Evolutionary conservation across 53 echinoderm and acorn worm species (phyloP), one percentile per base, ranked within the genome.

Genomic region (Hippasteria phrygiana): DNA sequence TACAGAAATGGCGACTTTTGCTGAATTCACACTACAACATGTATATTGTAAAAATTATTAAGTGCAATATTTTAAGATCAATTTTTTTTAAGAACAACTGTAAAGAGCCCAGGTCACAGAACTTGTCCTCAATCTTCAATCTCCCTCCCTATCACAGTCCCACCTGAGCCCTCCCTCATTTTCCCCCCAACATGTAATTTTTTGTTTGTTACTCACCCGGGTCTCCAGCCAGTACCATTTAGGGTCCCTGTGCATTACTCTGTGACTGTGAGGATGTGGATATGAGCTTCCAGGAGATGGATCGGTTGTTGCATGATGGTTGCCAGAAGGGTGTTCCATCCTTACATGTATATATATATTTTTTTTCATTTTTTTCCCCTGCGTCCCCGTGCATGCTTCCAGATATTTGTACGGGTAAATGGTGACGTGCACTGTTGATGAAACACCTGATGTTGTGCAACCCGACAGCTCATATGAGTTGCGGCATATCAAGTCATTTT

Each of bases 301-400:
- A 85, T 69, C 31, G 69, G 64, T 54, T 85, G 85, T 85, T 81
- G 66, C 81, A 64, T 65, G 81, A 29, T n/a, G 81, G 38, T 66
- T 38, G 71, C 85, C 85, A 51, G 71, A 48, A 85, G 70, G 53
- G 29, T 22, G 18, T 42, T 33, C 18, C 43, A 5, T 22, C 43
- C 82, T 66, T 65, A n/a, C n/a, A n/a, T 72, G 1, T 37, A 42
- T n/a, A 2, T 42, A 0, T 40, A 20, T 8, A 7, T 42, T 48
- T 46, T 47, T 28, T 46, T 5, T 46, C 48, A 6, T 13, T 28
- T 50, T 17, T 67, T 67, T n/a, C 9, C 35, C 35, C 41, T 0
- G 2, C 39, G 18, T 11, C 20, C 50, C 75, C 45, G 16, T 14
- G 75, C 50, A 17, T 75, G 46, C 50, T 75, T 13, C 36, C 65